Base-by-base conservation (phyloP, 23 tunicate genomes). In the Oikopleura vanhoeffeni region DNA sequence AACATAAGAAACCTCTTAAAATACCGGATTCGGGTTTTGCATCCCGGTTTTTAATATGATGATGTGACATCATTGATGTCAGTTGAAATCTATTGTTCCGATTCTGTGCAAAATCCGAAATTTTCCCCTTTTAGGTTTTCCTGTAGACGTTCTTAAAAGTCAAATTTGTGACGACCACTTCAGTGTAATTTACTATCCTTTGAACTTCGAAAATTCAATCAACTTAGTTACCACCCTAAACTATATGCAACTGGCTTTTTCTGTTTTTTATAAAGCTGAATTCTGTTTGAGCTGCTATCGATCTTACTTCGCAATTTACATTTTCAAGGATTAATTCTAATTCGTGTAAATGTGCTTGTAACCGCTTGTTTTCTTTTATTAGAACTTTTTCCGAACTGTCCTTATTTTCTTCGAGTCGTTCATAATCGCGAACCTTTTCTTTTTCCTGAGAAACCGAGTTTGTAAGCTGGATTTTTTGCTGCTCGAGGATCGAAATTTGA, bases 401-500 rank as follows among this genome's bases (percentile, higher is more conserved):
- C 64, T 49, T 49, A 8, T 49, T 24, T 49, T 49, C 24, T 49
- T 49, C 64, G n/a, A n/a, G n/a, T 28, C 79, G 27, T 3, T 71
- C 79, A 18, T 18, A 2, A 4, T 71, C 79, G 2, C 79, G 27
- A 4, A 2, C 2, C 3, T 18, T 13, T 32, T 71, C 79, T 32
- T 30, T 18, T 71, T 71, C 79, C 2, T 38, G 27, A 4, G 79
- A 18, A 2, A 71, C 34, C 3, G 27, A 18, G 38, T 30, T 3
- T 2, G 2, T 32, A 33, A 71, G 79, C 79, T 71, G 79, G 3
- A 30, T 4, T 30, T 71, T 71, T 71, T 71, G 79, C 79, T 71
- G 79, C 79, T 71, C 79, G 36, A 71, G 38, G 38, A 71, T 71
- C 38, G 79, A 71, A 13, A 71, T 71, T 71, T 71, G 79, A 13